A percentile compares a stretch with the other conserved stretches of the same genome.
These are phyloP conservation scores for Ectropis grisescens DNA, from an alignment of 1,140 invertebrate species.

Conservation along the genomic window DNA sequence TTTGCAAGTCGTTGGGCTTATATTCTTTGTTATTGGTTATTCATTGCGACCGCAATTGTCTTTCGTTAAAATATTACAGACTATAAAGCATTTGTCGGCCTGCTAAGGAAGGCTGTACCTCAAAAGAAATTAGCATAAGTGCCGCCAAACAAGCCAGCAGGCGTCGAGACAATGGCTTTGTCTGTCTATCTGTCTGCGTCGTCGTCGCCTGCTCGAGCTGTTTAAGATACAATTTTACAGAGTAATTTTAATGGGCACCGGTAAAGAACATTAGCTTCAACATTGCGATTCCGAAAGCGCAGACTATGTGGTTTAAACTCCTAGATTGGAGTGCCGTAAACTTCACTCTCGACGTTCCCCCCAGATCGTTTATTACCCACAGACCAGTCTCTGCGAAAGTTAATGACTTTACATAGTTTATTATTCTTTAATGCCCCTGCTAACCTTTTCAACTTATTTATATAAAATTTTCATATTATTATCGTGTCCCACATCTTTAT, in stretches of 20 bases:
- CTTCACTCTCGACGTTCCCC: slow-evolving; percentile 10
- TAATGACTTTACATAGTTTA: slow-evolving; percentile 6
- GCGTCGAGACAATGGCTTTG: slow-evolving; percentile 56
- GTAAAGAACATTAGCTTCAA: slow-evolving; percentile 19
- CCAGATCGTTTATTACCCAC: slow-evolving; percentile 9
- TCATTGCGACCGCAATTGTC: slow-evolving; percentile 18
- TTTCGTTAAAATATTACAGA: slow-evolving; percentile 32
- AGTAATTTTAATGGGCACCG: slow-evolving; percentile 24
- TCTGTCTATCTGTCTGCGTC: slow-evolving; percentile 46
- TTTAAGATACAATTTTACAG: slow-evolving; percentile 28
- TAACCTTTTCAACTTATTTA: slow-evolving; percentile 9
- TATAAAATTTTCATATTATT: slow-evolving; percentile 6
- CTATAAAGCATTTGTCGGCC: slow-evolving; percentile 38
- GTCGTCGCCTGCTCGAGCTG: slow-evolving; percentile 43
- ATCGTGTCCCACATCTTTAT: slow-evolving; percentile 8
- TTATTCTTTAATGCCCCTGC: slow-evolving; percentile 4
- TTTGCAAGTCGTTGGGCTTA: too few species aligned
- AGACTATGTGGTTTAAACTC: slow-evolving; percentile 17
- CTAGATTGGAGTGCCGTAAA: slow-evolving; percentile 22
- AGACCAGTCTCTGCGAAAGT: slow-evolving; percentile 8
- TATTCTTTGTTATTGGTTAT: slow-evolving; percentile 7
- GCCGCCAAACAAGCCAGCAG: slow-evolving; percentile 39
- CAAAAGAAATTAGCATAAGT: slow-evolving; percentile 65
- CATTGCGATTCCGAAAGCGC: slow-evolving; percentile 28
- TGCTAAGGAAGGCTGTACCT: slow-evolving; percentile 41